Evolutionary conservation across 2,797 vertebrate species (phyloP).

Genomic region (Alfaro cultratus): DNA sequence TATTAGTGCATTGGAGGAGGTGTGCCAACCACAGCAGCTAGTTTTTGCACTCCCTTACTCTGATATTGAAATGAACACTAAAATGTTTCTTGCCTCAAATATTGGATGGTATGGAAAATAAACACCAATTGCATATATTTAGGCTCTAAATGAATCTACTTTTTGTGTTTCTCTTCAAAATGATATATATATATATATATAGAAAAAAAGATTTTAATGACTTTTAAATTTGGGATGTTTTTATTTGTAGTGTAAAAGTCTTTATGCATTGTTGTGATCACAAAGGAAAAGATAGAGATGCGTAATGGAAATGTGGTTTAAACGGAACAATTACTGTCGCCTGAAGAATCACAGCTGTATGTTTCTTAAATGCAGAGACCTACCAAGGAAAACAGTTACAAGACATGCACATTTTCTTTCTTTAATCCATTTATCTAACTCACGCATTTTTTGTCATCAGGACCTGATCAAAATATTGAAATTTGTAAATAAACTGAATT

Average conservation of each 20-base stretch:
- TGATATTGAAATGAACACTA: not conserved
- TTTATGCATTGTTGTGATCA: not conserved
- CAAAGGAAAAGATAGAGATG: not conserved
- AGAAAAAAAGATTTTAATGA: not conserved
- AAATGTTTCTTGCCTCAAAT: not conserved
- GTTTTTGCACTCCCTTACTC: not conserved
- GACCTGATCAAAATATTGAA: not conserved
- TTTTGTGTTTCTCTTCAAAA: not conserved
- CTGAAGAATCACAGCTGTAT: not conserved
- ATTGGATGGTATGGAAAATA: not conserved
- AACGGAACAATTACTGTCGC: not conserved
- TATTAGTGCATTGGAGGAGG: no score
- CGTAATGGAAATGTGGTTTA: not conserved
- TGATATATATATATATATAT: not conserved
- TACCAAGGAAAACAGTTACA: not conserved
- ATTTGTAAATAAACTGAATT: slow-evolving; percentile 1
- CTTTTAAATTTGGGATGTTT: not conserved
- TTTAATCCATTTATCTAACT: not conserved
- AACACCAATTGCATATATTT: not conserved
- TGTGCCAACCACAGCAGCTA: no score
- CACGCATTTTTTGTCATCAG: not conserved
- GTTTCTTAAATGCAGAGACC: not conserved
- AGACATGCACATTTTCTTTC: not conserved
- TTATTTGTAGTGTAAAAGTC: not conserved
- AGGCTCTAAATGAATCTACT: not conserved